These are phyloP conservation scores for Strigops habroptila DNA, from an alignment of 2,113 vertebrate species.

Conservation along the genomic window DNA sequence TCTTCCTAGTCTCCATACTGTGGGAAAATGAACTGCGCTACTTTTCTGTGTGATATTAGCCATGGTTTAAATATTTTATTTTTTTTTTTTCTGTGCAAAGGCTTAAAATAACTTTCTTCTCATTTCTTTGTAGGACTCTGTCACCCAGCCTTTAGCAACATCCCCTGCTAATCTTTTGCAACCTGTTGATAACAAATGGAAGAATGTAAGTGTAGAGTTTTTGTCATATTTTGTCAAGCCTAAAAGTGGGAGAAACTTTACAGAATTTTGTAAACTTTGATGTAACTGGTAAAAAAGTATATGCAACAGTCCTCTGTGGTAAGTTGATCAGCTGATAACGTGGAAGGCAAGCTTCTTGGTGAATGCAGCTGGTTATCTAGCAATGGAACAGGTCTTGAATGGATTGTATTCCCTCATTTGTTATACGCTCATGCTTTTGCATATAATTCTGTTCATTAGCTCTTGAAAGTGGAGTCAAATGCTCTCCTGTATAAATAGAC, in stretches of 20 bases:
- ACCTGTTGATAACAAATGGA: slow-evolving; percentile 58
- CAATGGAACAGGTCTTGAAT: background rate
- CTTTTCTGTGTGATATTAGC: background rate
- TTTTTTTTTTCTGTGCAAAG: background rate
- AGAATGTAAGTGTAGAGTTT: slow-evolving; percentile 32
- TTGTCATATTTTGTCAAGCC: background rate
- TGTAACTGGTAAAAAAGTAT: background rate
- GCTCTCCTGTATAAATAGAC: background rate
- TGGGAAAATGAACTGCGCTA: background rate
- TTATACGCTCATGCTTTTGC: background rate
- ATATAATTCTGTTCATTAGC: background rate
- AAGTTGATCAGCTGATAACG: background rate
- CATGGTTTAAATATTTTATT: background rate
- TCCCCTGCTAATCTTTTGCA: slow-evolving; percentile 56
- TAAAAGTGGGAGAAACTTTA: background rate
- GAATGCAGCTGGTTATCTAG: background rate
- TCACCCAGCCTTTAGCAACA: slow-evolving; percentile 5
- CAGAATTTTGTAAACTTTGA: background rate
- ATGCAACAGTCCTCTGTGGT: background rate
- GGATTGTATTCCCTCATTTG: background rate
- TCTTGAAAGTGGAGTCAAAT: background rate
- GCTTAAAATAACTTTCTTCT: background rate
- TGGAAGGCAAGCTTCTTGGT: background rate
- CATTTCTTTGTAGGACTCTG: slow-evolving; percentile 28
- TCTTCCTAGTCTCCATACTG: background rate